phyloP scores from a whole-genome alignment of 2,888 invertebrate species.

The Agelastica alni region DNA sequence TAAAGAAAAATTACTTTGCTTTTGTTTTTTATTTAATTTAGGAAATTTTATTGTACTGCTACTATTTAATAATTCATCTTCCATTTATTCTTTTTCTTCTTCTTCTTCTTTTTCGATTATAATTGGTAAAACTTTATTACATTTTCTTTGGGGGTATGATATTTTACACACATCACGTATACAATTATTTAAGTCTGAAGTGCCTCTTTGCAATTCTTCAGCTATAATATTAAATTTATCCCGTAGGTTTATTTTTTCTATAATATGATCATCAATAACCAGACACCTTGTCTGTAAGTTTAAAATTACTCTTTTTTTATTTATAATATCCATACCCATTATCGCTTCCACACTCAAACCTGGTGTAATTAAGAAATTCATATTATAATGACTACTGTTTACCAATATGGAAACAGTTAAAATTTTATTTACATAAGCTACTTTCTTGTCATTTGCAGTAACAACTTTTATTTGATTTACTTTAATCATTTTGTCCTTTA shows the following conservation, averaged over 20 bases:
- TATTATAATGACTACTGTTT: background rate
- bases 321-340: background rate
- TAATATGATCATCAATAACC: no score
- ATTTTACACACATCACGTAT: background rate
- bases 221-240: background rate
- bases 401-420: no score
- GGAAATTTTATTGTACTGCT: no score
- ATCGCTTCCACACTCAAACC: background rate
- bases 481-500: no score
- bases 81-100: no score
- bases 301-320: no score
- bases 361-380: background rate
- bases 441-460: background rate
- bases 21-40: background rate
- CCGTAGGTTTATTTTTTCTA: background rate
- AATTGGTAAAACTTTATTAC: no score
- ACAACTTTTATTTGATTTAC: background rate
- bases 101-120: no score
- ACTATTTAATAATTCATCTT: no score
- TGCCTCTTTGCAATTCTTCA: background rate
- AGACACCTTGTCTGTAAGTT: background rate
- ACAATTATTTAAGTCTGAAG: no score
- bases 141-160: background rate
- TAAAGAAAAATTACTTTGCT: background rate
- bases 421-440: background rate